Evolutionary conservation across 1,140 invertebrate genomes (phyloP).

Genomic region (Brachionus sp.): DNA sequence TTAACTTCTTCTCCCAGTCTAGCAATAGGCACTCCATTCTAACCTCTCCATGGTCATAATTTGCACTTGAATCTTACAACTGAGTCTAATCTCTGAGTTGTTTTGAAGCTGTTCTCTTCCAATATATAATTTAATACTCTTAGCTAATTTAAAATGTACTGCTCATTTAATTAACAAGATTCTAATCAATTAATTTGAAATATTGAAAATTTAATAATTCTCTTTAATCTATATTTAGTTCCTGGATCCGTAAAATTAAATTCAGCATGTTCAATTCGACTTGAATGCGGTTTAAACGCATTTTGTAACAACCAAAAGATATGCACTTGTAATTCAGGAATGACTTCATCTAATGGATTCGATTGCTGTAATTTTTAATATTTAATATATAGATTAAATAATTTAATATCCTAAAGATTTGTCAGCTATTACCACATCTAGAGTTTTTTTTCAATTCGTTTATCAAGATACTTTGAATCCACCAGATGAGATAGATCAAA

Average conservation of each 20-base stretch:
- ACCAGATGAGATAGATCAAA: constrained; percentile 20
- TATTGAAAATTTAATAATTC: too few relatives aligned
- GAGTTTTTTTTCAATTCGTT: constrained; percentile 6
- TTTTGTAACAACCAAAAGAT: background rate
- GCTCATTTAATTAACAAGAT: background rate
- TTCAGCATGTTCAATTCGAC: background rate
- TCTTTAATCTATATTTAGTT: background rate
- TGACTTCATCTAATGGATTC: background rate
- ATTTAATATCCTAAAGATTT: background rate
- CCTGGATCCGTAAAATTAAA: constrained; percentile 1
- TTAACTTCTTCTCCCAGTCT: too few relatives aligned
- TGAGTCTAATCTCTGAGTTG: too few relatives aligned
- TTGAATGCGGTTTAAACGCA: constrained; percentile 16
- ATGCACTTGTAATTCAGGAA: background rate
- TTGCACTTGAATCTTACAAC: too few relatives aligned
- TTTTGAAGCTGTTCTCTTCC: too few relatives aligned
- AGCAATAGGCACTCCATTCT: too few relatives aligned
- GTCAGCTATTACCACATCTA: background rate
- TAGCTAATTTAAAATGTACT: too few relatives aligned
- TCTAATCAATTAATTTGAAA: background rate
- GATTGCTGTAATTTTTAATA: background rate
- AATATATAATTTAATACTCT: too few relatives aligned
- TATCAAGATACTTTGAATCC: constrained; percentile 4
- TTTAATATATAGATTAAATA: background rate
- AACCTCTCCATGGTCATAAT: too few relatives aligned